phyloP scores from a whole-genome alignment of 2,113 vertebrate genomes.

The Amblyornis subalaris region DNA sequence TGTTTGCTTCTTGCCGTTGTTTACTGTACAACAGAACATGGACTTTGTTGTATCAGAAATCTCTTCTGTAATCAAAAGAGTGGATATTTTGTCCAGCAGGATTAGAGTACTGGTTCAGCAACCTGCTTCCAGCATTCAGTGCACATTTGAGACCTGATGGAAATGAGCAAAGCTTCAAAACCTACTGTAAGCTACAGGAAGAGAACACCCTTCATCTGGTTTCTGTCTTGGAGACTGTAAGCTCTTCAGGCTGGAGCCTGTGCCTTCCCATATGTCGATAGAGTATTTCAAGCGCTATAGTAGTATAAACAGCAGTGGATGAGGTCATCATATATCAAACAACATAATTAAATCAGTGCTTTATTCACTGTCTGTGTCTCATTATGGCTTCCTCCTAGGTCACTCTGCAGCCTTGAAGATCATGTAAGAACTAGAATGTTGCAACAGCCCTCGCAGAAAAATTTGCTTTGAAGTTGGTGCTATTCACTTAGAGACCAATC shows the following conservation, averaged over 20 bases:
- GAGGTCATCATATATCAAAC: constrained; percentile 61
- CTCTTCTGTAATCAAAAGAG: neutral
- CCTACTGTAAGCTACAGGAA: neutral
- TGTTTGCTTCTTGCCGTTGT: neutral
- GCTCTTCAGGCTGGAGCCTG: constrained; percentile 10
- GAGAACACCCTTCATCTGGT: constrained; percentile 43
- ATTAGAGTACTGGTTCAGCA: neutral
- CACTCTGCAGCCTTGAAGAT: constrained; percentile 27
- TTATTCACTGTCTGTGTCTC: constrained; percentile 51
- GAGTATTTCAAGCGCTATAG: constrained; percentile 18
- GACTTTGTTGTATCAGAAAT: neutral
- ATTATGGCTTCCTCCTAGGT: constrained; percentile 53
- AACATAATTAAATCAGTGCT: constrained; percentile 58
- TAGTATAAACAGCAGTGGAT: constrained; percentile 50
- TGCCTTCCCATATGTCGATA: constrained; percentile 23
- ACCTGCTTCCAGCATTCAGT: neutral
- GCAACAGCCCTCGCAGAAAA: neutral
- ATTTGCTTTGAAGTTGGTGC: constrained; percentile 24
- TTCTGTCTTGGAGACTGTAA: constrained; percentile 35
- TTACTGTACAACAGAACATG: neutral
- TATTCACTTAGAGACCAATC: constrained; percentile 3
- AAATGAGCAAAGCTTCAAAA: neutral
- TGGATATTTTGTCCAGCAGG: neutral
- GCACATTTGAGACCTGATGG: neutral
- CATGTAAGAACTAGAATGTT: constrained; percentile 20